phyloP scores from a whole-genome alignment of 2,113 vertebrate genomes.

The Nesogale talazaci region DNA sequence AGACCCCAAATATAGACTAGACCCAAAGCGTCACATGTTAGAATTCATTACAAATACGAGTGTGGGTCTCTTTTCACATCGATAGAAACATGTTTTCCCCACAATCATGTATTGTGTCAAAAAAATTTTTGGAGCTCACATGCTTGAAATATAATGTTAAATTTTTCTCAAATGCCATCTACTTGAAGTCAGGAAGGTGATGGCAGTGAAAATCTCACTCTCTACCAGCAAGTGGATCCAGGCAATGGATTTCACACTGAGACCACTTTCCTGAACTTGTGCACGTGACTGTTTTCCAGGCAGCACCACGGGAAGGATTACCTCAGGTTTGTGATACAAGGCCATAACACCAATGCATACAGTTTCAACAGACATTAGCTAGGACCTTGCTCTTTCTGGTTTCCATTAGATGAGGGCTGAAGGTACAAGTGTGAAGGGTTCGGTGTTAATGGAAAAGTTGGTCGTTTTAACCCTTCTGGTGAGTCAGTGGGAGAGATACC shows the following conservation, averaged over 20 bases:
- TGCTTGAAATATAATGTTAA: constrained; percentile 59
- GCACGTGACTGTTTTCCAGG: neutral
- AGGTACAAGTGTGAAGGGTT: neutral
- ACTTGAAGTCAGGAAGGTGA: neutral
- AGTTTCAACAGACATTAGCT: neutral
- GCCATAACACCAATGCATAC: neutral
- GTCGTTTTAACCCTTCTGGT: neutral
- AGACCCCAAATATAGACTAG: constrained; percentile 65
- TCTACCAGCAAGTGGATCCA: neutral
- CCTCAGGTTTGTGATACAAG: neutral
- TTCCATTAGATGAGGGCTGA: neutral
- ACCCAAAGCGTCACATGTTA: constrained; percentile 56
- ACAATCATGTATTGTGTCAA: constrained; percentile 28
- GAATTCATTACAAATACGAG: constrained; percentile 55
- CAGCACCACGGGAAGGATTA: neutral
- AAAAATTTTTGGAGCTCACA: constrained; percentile 59
- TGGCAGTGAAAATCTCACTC: neutral
- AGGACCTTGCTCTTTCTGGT: neutral
- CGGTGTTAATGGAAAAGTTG: neutral
- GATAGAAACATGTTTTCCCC: constrained; percentile 65
- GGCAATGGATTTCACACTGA: constrained; percentile 28
- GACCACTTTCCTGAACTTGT: neutral
- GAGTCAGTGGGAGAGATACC: neutral
- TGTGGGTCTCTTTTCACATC: constrained; percentile 51
- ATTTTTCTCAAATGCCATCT: neutral